phyloP scores from a whole-genome alignment of 2,113 vertebrate species.

The Erythrocebus patas region DNA sequence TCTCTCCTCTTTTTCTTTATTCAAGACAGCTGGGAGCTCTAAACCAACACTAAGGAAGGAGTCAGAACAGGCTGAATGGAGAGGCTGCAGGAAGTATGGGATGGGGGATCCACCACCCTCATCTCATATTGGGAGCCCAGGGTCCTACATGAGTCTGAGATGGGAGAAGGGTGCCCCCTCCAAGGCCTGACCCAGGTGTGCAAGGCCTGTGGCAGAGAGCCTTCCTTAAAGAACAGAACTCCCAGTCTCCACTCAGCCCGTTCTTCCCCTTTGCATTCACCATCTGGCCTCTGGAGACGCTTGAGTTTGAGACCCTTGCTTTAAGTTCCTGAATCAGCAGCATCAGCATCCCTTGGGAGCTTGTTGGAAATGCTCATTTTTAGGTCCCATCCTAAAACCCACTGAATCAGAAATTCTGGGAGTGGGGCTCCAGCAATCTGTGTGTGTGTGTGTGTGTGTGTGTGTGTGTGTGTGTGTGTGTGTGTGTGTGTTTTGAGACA shows the following conservation, averaged over 20 bases:
- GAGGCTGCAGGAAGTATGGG: neutral
- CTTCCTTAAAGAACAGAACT: neutral
- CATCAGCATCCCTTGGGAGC: neutral
- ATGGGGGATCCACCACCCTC: neutral
- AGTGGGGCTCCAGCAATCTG: accelerated
- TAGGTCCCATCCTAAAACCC: neutral
- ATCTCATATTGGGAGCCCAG: neutral
- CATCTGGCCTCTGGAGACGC: neutral
- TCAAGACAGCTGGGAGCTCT: neutral
- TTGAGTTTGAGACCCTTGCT: neutral
- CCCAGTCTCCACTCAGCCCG: neutral
- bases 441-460: no score
- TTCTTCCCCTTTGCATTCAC: neutral
- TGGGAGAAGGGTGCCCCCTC: neutral
- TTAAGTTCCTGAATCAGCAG: neutral
- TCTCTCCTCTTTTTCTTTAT: neutral
- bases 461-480: no score
- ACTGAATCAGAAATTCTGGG: accelerated
- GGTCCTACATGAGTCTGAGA: neutral
- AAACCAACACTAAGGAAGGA: neutral
- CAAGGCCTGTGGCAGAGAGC: neutral
- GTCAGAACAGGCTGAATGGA: neutral
- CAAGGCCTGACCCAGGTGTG: neutral
- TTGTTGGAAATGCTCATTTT: neutral
- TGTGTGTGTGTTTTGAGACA: no score